phyloP scores from a whole-genome alignment of 1,140 invertebrate genomes.

The Drosophila tropicalis region DNA sequence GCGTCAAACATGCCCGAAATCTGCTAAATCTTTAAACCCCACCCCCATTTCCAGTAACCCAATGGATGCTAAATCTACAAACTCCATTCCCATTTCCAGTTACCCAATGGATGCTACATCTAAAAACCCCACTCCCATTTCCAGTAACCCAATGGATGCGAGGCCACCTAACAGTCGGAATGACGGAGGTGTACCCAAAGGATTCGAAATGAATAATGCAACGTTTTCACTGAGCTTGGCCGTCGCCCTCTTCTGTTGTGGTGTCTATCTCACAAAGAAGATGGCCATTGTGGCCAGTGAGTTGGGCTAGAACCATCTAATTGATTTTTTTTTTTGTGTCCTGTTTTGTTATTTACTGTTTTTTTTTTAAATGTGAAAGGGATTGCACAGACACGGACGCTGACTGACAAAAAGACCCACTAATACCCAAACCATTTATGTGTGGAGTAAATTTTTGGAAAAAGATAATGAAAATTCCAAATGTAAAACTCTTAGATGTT shows the following conservation, averaged over 20 bases:
- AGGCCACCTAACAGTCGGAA: too few species aligned
- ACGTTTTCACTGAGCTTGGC: conserved; percentile 35
- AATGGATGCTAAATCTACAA: not conserved
- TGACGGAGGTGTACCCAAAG: not conserved
- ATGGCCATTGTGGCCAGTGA: conserved; percentile 51
- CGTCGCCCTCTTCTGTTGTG: conserved; percentile 48
- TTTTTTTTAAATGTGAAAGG: conserved; percentile 4
- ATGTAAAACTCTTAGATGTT: not conserved
- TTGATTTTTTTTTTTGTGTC: not conserved
- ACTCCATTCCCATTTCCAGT: not conserved
- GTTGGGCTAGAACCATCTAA: conserved; percentile 38
- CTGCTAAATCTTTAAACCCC: not conserved
- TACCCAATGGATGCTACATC: too few species aligned
- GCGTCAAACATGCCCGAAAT: not conserved
- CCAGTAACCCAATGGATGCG: too few species aligned
- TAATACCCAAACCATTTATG: conserved; percentile 9
- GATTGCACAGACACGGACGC: not conserved
- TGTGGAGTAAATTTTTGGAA: conserved; percentile 21
- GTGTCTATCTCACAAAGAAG: conserved; percentile 48
- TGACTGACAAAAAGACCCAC: not conserved
- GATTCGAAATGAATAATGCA: conserved; percentile 30
- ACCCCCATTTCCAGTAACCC: not conserved
- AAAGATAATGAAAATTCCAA: conserved; percentile 32
- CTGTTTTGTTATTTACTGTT: not conserved
- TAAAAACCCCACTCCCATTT: not conserved